Evolutionary conservation across 1,140 invertebrate genomes (phyloP), one percentile per base, ranked within the genome.

Genomic region (Alviniconcha marisindica): DNA sequence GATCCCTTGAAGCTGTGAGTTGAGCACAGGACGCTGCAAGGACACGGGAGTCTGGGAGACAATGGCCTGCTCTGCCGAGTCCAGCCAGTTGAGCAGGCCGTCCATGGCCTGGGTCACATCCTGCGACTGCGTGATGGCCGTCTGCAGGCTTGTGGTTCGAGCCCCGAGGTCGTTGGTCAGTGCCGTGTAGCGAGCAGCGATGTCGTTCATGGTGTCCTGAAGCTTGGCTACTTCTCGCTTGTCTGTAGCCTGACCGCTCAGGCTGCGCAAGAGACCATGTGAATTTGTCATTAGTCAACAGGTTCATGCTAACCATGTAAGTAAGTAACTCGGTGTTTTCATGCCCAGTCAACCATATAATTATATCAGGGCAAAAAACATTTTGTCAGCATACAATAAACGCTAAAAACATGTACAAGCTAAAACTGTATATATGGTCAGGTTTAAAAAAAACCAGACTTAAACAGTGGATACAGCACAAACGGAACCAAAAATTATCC

Each of bases 81-180:
- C 96, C 48, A 99, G 93, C 97, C 97, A 99, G 71, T 94, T 92
- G 7, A 96, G 95, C 14, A 99, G 94, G 77, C 96, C 95, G 89
- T 98, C 97, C 0, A 98, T 94, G 14, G 97, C 97, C 92, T 98
- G 97, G 91, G 98, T 97, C 18, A 99, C 96, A n/a, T 97, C 97
- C 93, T 99, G 97, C 78, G 97, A 97, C 92, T 98, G 97, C 10
- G 98, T 95, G 48, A 99, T 93, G 0, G 97, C 97, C 0, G 96
- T 96, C 87, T 99, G 91, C 31, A 92, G 84, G 33, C 81, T 80
- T 63, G 90, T 90, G n/a, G 87, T 84, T 36, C 86, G 84, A 31
- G 87, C 87, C 81, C 84, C 88, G 33, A 91, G 86, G 74, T 89
- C 88, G 95, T 21, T 97, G 93, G 0, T 95, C 95, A 83, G 95